These are phyloP conservation scores for Sogatella furcifera DNA, from an alignment of 1,140 invertebrate genomes.

Conservation along the genomic window DNA sequence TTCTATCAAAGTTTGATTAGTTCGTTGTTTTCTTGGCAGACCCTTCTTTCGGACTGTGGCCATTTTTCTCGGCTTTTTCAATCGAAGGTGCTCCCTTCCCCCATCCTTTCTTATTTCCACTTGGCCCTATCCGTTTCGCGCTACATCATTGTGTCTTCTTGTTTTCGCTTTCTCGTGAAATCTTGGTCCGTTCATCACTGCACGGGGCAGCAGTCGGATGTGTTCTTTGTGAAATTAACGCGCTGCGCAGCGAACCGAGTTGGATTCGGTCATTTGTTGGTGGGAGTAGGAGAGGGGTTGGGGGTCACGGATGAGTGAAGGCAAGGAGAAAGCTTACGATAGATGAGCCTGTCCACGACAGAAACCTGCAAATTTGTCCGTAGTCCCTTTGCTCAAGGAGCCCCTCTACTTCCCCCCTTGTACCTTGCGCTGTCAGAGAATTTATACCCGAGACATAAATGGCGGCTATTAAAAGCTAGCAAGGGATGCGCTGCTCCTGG, in stretches of 20 bases:
- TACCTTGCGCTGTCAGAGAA: slow-evolving; percentile 4
- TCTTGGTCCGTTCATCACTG: not conserved
- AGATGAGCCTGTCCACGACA: slow-evolving; percentile 13
- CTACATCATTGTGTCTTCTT: slow-evolving; percentile 1
- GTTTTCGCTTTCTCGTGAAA: not conserved
- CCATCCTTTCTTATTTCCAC: not conserved
- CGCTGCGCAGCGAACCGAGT: not conserved
- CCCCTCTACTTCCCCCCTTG: not conserved
- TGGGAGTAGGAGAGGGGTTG: not conserved
- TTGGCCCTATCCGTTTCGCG: not conserved
- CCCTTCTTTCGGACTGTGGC: not conserved
- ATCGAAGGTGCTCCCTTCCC: not conserved
- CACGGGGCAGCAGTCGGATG: not conserved
- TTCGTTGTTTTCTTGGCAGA: slow-evolving; percentile 3
- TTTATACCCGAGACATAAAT: slow-evolving; percentile 17
- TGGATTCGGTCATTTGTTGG: not conserved
- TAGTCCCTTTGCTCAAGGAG: not conserved
- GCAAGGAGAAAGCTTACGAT: slow-evolving; percentile 1
- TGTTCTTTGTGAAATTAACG: slow-evolving; percentile 1
- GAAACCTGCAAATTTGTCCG: slow-evolving; percentile 13
- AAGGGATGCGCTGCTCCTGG: slow-evolving; percentile 4
- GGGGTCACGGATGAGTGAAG: not conserved
- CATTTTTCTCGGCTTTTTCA: slow-evolving; percentile 4
- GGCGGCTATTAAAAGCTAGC: slow-evolving; percentile 15
- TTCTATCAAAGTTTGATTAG: slow-evolving; percentile 3